These are phyloP conservation scores for Agonopterix alstromeriana DNA, from an alignment of 2,888 invertebrate species.

Conservation along the genomic window DNA sequence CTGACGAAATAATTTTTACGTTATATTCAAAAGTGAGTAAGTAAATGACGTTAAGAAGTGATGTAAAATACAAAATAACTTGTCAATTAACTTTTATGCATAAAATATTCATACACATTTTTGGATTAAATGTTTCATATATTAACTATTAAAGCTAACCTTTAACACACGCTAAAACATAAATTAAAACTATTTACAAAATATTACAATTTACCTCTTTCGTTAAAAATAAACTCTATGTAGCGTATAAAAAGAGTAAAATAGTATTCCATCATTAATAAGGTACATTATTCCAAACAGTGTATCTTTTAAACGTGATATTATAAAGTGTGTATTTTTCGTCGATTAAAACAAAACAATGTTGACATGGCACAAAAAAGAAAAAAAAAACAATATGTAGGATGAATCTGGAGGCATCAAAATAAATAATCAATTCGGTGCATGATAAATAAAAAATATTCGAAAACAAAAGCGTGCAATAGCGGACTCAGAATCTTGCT, in stretches of 20 bases:
- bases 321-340: slow-evolving; percentile 2
- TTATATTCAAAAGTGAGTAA: slow-evolving; percentile 13
- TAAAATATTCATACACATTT: slow-evolving; percentile 47
- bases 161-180: slow-evolving; percentile 54
- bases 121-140: slow-evolving; percentile 55
- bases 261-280: not conserved
- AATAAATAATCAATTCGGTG: not conserved
- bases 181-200: slow-evolving; percentile 72
- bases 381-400: slow-evolving; percentile 15
- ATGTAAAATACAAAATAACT: slow-evolving; percentile 33
- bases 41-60: slow-evolving; percentile 20
- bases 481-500: slow-evolving; percentile 60
- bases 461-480: slow-evolving; percentile 60
- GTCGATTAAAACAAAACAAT: slow-evolving; percentile 6
- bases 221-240: not conserved
- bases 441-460: not conserved
- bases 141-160: slow-evolving; percentile 73
- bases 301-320: not conserved
- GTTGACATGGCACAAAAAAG: slow-evolving; percentile 51
- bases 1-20: not conserved
- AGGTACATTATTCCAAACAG: not conserved
- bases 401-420: slow-evolving; percentile 2
- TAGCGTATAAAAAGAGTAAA: not conserved
- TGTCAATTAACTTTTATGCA: slow-evolving; percentile 34
- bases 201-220: slow-evolving; percentile 53